Evolutionary conservation across 2,797 vertebrate species (phyloP).

Genomic region (Lacerta agilis): DNA sequence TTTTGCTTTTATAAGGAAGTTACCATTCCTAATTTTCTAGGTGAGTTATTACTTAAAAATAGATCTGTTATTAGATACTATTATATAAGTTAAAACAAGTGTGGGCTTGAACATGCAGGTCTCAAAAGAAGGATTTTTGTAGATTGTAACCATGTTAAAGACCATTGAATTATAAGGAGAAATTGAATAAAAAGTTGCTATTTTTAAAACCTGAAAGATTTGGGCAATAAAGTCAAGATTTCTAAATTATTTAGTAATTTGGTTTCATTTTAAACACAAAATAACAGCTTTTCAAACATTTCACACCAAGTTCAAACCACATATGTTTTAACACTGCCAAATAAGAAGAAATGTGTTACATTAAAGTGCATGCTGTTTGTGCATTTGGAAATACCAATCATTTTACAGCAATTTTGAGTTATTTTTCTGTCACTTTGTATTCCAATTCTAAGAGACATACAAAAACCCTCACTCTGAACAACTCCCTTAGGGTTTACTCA

Average conservation of each 20-base stretch:
- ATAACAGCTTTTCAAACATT: slow-evolving; percentile 73
- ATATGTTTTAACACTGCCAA: slow-evolving; percentile 79
- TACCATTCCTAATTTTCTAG: slow-evolving; percentile 4
- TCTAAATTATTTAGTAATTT: slow-evolving; percentile 73
- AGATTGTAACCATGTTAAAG: slow-evolving; percentile 64
- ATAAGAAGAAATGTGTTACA: slow-evolving; percentile 80
- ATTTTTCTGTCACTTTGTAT: slow-evolving; percentile 87
- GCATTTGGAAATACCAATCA: slow-evolving; percentile 78
- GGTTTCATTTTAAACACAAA: slow-evolving; percentile 73
- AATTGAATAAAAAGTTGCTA: slow-evolving; percentile 60
- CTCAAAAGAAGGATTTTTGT: slow-evolving; percentile 48
- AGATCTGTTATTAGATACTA: neutral
- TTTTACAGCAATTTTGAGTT: slow-evolving; percentile 85
- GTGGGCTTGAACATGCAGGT: neutral
- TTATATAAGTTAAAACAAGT: neutral
- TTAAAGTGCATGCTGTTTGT: slow-evolving; percentile 80
- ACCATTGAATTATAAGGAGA: slow-evolving; percentile 68
- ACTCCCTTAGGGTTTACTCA: slow-evolving; percentile 73
- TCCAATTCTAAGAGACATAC: slow-evolving; percentile 76
- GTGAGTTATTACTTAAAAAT: neutral
- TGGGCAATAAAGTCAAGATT: slow-evolving; percentile 72
- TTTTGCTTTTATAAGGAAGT: neutral
- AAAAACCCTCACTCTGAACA: slow-evolving; percentile 79
- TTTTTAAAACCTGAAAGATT: slow-evolving; percentile 62
- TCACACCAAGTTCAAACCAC: slow-evolving; percentile 75